phyloP scores from a whole-genome alignment of 2,113 vertebrate species.

The Plectropomus leopardus region DNA sequence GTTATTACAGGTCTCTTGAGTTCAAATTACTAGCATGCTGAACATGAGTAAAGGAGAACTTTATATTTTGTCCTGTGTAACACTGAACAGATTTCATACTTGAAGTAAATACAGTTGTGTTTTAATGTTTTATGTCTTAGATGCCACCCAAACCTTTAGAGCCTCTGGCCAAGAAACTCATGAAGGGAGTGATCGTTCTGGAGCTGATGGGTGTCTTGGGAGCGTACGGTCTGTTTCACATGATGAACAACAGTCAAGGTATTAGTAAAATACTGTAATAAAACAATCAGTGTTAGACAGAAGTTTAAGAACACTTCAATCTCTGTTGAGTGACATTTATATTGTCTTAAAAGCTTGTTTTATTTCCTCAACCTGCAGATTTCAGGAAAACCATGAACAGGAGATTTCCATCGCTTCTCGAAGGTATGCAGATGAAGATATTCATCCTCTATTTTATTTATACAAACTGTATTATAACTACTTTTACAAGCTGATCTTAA shows the following conservation, averaged over 20 bases:
- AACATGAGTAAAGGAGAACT: too few species aligned
- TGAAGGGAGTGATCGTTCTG: conserved; percentile 79
- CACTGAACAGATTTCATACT: too few species aligned
- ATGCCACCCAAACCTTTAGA: conserved; percentile 70
- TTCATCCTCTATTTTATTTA: not conserved
- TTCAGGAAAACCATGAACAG: conserved; percentile 87
- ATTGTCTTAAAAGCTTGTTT: not conserved
- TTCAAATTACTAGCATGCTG: too few species aligned
- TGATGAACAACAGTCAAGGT: conserved; percentile 85
- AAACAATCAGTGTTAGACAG: not conserved
- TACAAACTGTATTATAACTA: too few species aligned
- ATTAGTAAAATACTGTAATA: not conserved
- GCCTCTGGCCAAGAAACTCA: conserved; percentile 64
- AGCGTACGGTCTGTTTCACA: conserved; percentile 78
- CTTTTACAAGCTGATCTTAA: too few species aligned
- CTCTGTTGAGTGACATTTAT: too few species aligned
- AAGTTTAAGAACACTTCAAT: too few species aligned
- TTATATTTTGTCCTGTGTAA: too few species aligned
- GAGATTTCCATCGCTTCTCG: conserved; percentile 85
- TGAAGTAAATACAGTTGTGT: not conserved
- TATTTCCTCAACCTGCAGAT: conserved; percentile 75
- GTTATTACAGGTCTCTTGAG: too few species aligned
- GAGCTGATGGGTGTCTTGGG: conserved; percentile 84
- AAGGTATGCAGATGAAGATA: conserved; percentile 78
- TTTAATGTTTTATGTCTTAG: not conserved